Evolutionary conservation across 1,140 invertebrate species (phyloP).

Genomic region (Centruroides vittatus): DNA sequence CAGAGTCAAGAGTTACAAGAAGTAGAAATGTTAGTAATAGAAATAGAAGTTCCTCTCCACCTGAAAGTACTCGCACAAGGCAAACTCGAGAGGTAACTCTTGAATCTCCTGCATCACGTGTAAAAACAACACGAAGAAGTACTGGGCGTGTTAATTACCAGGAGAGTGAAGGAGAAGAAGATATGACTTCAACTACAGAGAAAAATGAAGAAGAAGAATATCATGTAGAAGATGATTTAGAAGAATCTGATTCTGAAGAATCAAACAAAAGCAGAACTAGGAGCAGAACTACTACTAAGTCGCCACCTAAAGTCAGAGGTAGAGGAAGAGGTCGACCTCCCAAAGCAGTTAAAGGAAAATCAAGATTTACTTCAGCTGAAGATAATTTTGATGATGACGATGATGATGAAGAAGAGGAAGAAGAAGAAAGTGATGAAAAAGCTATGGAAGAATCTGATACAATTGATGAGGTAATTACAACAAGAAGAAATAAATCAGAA

Average conservation of each 20-base stretch:
- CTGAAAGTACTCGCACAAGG: conserved; percentile 1
- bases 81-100: not conserved
- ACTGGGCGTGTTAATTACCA: conserved; percentile 12
- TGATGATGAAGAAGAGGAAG: not conserved
- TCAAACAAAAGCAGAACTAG: too few species aligned
- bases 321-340: too few species aligned
- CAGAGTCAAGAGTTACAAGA: conserved; percentile 10
- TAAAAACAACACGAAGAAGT: conserved; percentile 8
- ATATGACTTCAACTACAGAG: not conserved
- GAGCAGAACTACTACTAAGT: too few species aligned
- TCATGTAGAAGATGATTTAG: conserved; percentile 11
- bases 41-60: conserved; percentile 4
- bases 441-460: too few species aligned
- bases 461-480: too few species aligned
- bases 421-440: not conserved
- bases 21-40: not conserved
- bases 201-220: conserved; percentile 14
- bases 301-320: too few species aligned
- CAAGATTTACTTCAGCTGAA: not conserved
- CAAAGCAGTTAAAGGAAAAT: too few species aligned
- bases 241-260: conserved; percentile 15
- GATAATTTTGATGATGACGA: not conserved
- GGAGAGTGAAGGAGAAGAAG: conserved; percentile 14
- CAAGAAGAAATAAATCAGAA: too few species aligned
- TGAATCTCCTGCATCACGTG: conserved; percentile 13